Conservation (phyloP, 1,140 invertebrate species). For the Pararge aegeria region DNA sequence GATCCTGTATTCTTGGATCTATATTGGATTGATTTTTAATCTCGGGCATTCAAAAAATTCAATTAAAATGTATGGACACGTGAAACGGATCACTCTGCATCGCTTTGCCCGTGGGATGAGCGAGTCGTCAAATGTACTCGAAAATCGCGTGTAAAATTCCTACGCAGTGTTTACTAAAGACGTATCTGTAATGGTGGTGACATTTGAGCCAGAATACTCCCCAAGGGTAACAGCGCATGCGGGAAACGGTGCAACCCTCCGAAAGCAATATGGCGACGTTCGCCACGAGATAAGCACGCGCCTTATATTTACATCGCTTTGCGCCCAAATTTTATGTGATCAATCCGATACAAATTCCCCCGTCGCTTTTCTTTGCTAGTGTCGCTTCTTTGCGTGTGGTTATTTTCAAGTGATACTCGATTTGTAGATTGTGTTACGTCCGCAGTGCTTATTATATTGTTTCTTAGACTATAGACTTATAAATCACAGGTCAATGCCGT, state of each 20-base stretch:
- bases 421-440: conserved; percentile 21
- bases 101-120: no score
- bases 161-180: conserved; percentile 17
- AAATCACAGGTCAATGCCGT: conserved; percentile 34
- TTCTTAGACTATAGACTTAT: conserved; percentile 15
- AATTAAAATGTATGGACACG: no score
- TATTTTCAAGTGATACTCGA: conserved; percentile 2
- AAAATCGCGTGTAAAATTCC: no score
- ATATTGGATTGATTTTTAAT: no score
- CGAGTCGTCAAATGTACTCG: no score
- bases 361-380: conserved; percentile 12
- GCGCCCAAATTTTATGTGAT: conserved; percentile 22
- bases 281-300: conserved; percentile 70
- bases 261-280: conserved; percentile 67
- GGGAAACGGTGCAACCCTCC: conserved; percentile 49
- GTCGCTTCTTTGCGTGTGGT: neutral
- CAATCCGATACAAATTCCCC: neutral
- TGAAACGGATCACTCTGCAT: no score
- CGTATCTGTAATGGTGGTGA: conserved; percentile 9
- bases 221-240: conserved; percentile 58
- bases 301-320: conserved; percentile 53
- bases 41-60: no score
- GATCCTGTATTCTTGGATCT: no score
- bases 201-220: conserved; percentile 33
- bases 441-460: conserved; percentile 57